phyloP scores from a whole-genome alignment of 2,888 invertebrate species.

The Synanthedon vespiformis region DNA sequence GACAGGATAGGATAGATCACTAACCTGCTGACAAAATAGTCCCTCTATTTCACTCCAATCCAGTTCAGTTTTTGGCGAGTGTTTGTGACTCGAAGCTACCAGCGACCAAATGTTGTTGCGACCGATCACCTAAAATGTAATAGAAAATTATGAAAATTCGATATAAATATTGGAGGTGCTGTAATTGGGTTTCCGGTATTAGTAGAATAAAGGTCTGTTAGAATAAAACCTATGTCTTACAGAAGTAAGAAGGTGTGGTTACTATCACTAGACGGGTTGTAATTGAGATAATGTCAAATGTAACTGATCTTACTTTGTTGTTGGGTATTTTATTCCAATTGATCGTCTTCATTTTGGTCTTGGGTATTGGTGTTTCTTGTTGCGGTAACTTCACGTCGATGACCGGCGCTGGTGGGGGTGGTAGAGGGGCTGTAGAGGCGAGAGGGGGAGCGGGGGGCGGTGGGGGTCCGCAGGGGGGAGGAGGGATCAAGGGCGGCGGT shows the following conservation, averaged over 20 bases:
- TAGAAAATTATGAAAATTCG: neutral
- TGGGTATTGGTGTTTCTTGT: conserved; percentile 93
- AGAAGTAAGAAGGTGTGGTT: too few relatives aligned
- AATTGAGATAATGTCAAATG: too few relatives aligned
- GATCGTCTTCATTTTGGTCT: conserved; percentile 96
- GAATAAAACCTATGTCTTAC: too few relatives aligned
- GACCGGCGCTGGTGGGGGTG: conserved; percentile 48
- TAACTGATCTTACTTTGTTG: conserved; percentile 73
- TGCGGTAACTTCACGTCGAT: conserved; percentile 78
- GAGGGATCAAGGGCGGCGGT: conserved; percentile 35
- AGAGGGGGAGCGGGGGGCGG: conserved; percentile 30
- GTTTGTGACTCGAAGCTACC: conserved; percentile 86
- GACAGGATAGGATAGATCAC: conserved; percentile 10
- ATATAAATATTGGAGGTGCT: neutral
- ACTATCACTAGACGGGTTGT: too few relatives aligned
- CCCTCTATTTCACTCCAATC: conserved; percentile 96
- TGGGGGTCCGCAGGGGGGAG: conserved; percentile 41
- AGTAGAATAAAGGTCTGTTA: too few relatives aligned
- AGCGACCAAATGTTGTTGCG: conserved; percentile 94
- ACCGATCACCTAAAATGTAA: conserved; percentile 77
- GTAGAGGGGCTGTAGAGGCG: conserved; percentile 43
- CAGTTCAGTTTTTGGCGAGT: conserved; percentile 84
- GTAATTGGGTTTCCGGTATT: too few relatives aligned
- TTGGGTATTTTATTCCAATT: conserved; percentile 98
- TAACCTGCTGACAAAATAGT: conserved; percentile 90